phyloP scores from a whole-genome alignment of 2,113 vertebrate species.

The Henicopernis longicauda region DNA sequence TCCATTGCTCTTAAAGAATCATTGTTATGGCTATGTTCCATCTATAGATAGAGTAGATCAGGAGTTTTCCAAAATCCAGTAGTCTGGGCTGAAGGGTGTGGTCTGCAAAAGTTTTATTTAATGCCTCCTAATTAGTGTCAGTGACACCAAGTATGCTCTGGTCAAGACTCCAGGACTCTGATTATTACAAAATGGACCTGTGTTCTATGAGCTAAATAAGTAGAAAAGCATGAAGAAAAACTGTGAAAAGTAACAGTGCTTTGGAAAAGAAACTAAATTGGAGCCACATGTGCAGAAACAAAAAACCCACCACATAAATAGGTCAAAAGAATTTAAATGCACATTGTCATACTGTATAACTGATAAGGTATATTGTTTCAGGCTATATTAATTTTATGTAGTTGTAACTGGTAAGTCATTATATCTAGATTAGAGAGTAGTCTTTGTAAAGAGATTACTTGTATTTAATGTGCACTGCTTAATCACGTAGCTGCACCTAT shows the following conservation, averaged over 20 bases:
- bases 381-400: neutral
- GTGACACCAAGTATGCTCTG: neutral
- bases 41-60: neutral
- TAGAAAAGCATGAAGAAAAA: neutral
- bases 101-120: neutral
- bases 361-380: neutral
- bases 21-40: neutral
- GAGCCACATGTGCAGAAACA: neutral
- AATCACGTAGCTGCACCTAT: neutral
- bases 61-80: neutral
- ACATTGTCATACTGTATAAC: neutral
- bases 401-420: neutral
- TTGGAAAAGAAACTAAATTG: neutral
- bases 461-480: neutral
- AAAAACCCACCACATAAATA: neutral
- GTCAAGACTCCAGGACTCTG: neutral
- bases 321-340: neutral
- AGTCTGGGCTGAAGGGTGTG: neutral
- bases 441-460: neutral
- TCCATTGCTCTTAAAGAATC: neutral
- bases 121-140: neutral
- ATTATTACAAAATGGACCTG: neutral
- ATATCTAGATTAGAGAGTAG: neutral
- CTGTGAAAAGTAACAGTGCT: neutral
- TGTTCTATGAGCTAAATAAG: neutral